Evolutionary conservation across 2,113 vertebrate species (phyloP), one percentile per base, ranked within the genome.

Genomic region (Passer montanus): DNA sequence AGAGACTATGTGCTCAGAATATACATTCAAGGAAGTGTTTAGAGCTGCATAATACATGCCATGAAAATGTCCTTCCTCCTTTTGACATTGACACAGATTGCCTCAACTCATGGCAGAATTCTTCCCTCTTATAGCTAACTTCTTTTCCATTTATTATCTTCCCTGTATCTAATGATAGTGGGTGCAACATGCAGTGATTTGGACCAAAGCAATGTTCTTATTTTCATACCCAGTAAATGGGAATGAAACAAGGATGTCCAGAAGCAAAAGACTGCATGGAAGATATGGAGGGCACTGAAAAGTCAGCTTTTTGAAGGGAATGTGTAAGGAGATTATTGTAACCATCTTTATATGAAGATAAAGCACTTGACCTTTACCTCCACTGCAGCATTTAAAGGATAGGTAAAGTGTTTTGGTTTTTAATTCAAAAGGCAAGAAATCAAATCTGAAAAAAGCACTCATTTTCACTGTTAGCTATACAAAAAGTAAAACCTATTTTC

Each of bases 291-390:
- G 89, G 69, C 76, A 90, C n/a, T 46, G 77, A 82, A 93, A 96
- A 95, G 80, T 92, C 94, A 93, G 77, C 28, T 93, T 92, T 92
- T 82, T 89, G 82, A 94, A 94, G 73, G 37, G 69, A 90, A 81
- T 74, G 76, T 5, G 10, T 85, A 93, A 75, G 90, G 83, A 90
- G 88, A 93, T 97, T 95, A 90, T 89, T 94, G 88, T 88, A 95
- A 95, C 92, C 84, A 95, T 93, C 76, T 93, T 87, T 53, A 89
- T 84, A 96, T 77, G 73, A 92, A 93, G 89, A 95, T 87, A 93
- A 96, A 96, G 73, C 64, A 87, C 86, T 94, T 94, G 93, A 94
- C 94, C 91, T 97, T 97, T 97, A 93, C 85, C 47, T 85, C 84
- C 52, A 62, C 41, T 89, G 79, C 60, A 78, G 76, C 50, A 56